Evolutionary conservation across 1,140 invertebrate species (phyloP), one percentile per base, ranked within the genome.

Genomic region (Habropoda laboriosa): DNA sequence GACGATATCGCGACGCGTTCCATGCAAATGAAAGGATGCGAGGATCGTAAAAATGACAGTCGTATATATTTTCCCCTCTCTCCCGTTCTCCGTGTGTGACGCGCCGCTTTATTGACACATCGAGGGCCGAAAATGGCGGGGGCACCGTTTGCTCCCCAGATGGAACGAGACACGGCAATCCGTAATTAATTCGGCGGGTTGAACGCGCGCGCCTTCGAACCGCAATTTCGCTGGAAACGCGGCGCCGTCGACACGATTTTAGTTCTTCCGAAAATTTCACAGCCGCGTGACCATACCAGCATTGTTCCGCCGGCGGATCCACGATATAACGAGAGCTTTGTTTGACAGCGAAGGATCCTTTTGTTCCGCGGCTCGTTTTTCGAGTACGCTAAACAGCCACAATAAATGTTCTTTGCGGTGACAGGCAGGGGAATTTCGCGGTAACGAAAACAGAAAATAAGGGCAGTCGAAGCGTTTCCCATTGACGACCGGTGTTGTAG

Each of bases 351-450:
- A 57, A n/a, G 38, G 38, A 45, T 35, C 49, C 73, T 57, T 68
- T 67, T 67, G 73, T 76, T 40, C 45, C 38, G 2, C 21, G 38
- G 0, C 2, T n/a, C 21, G 32, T 76, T 76, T n/a, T n/a, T 55
- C 49, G 40, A 57, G 38, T 75, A 75, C 49, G 38, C n/a, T 76
- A 47, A 76, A 55, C 63, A 68, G 49, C 49, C 7, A 76, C 51
- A 35, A 76, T 68, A 40, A 68, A 45, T 47, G 38, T 57, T 42
- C 27, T 21, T 51, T n/a, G 35, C 24, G 13, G n/a, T 16, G 49
- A 32, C 2, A 51, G 38, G n/a, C 13, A 6, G 21, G 24, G n/a
- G 40, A 64, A n/a, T n/a, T 51, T 27, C 45, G 35, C 5, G 45
- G n/a, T n/a, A 67, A 66, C 32, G 71, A 40, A 42, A 51, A n/a